phyloP scores from a whole-genome alignment of 2,888 invertebrate genomes.

The Drosophila stalkeri region DNA sequence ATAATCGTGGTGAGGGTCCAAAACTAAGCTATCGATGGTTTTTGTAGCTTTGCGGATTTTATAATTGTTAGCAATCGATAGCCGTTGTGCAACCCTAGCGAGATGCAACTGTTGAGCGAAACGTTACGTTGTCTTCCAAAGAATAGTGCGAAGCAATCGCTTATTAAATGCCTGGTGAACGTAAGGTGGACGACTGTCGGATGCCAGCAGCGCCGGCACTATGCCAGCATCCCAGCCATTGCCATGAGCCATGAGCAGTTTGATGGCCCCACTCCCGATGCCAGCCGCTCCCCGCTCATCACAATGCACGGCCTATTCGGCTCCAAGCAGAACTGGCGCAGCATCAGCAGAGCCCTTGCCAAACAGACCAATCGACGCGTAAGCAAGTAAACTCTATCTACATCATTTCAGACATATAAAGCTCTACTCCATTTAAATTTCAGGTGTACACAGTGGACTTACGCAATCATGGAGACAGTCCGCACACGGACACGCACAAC shows the following conservation, averaged over 20 bases:
- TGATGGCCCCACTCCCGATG: constrained; percentile 85
- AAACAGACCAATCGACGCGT: constrained; percentile 87
- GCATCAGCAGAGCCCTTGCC: constrained; percentile 90
- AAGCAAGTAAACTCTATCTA: constrained; percentile 42
- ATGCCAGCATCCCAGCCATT: constrained; percentile 84
- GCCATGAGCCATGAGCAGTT: constrained; percentile 89
- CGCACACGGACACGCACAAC: constrained; percentile 90
- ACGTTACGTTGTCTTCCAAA: constrained; percentile 58
- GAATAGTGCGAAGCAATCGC: constrained; percentile 15
- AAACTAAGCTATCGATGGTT: constrained; percentile 5
- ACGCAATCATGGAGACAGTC: constrained; percentile 97
- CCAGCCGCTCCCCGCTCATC: constrained; percentile 88
- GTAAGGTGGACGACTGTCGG: background rate
- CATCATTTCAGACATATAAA: background rate
- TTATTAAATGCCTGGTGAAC: constrained; percentile 6
- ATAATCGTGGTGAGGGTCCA: background rate
- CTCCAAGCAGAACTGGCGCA: constrained; percentile 94
- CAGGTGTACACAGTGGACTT: constrained; percentile 90
- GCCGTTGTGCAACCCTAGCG: constrained; percentile 23
- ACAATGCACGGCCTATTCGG: constrained; percentile 95
- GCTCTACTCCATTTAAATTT: background rate
- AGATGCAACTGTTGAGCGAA: constrained; percentile 58
- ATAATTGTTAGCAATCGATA: constrained; percentile 26
- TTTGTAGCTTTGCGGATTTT: background rate
- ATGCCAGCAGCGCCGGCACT: constrained; percentile 14